These are phyloP conservation scores for Tryphoninae sp. DNA, from an alignment of 2,888 invertebrate genomes.

Conservation along the genomic window DNA sequence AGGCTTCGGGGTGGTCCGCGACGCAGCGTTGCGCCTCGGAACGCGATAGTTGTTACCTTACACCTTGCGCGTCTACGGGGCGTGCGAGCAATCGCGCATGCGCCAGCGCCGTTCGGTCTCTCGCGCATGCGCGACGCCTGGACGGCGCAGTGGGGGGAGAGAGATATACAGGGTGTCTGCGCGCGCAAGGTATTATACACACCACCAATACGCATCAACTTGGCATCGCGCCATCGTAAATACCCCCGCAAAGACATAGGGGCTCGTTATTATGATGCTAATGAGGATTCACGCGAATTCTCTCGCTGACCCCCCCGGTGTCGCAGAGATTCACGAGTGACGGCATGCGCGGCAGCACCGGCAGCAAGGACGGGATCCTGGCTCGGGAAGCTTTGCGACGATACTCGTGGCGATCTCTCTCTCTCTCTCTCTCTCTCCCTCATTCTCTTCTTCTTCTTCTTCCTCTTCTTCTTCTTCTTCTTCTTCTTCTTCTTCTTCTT, in stretches of 20 bases:
- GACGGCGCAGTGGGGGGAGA: constrained; percentile 6
- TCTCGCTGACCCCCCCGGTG: constrained; percentile 64
- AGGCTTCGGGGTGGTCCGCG: constrained; percentile 76
- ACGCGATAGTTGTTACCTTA: constrained; percentile 76
- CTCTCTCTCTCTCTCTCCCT: constrained; percentile 10
- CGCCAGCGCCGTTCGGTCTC: constrained; percentile 52
- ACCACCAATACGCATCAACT: constrained; percentile 77
- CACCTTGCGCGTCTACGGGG: constrained; percentile 68
- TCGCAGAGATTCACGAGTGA: constrained; percentile 68
- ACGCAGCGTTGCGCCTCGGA: constrained; percentile 61
- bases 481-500: constrained; percentile 19
- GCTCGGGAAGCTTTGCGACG: constrained; percentile 38
- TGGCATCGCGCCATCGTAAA: constrained; percentile 75
- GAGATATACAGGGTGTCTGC: neutral
- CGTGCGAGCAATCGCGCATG: constrained; percentile 55
- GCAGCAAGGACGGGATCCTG: constrained; percentile 18
- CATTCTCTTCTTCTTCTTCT: too few species aligned
- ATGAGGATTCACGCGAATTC: constrained; percentile 74
- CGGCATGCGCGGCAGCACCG: constrained; percentile 23
- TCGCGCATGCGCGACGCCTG: constrained; percentile 30
- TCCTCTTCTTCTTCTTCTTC: neutral
- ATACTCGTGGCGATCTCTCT: constrained; percentile 21
- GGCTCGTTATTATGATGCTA: constrained; percentile 79
- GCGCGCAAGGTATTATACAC: constrained; percentile 72
- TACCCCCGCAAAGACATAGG: constrained; percentile 73